Evolutionary conservation across 2,888 invertebrate species (phyloP).

Genomic region (Acrocera orbiculus): DNA sequence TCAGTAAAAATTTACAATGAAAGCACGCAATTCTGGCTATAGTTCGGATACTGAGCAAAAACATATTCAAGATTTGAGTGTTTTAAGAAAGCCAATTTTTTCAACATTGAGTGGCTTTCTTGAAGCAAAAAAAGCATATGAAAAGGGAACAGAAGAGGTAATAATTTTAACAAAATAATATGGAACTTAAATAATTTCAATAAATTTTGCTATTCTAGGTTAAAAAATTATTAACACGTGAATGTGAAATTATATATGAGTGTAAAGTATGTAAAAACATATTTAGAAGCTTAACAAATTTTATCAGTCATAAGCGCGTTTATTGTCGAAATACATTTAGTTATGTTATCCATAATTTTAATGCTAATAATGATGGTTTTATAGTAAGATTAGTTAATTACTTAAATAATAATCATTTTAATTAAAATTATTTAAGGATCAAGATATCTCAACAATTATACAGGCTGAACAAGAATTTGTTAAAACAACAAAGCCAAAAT

Average conservation of each 20-base stretch:
- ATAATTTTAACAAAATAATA: too few relatives aligned
- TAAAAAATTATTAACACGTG: conserved; percentile 52
- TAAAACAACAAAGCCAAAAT: conserved; percentile 9
- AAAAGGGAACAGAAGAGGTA: conserved; percentile 61
- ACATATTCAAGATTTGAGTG: conserved; percentile 34
- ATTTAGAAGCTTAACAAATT: conserved; percentile 73
- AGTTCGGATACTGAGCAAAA: conserved; percentile 26
- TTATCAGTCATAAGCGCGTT: conserved; percentile 72
- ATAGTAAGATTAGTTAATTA: conserved; percentile 14
- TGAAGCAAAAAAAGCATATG: conserved; percentile 52
- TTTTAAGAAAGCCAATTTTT: conserved; percentile 46
- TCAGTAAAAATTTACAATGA: conserved; percentile 14
- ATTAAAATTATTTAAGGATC: conserved; percentile 22
- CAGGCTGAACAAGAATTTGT: conserved; percentile 32
- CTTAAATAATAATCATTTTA: conserved; percentile 2
- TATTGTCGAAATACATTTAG: conserved; percentile 51
- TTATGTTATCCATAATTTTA: conserved; percentile 31
- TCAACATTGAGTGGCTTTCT: conserved; percentile 50
- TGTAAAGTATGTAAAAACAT: conserved; percentile 74
- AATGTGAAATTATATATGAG: conserved; percentile 80
- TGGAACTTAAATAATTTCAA: conserved; percentile 6
- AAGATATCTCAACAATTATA: conserved; percentile 35
- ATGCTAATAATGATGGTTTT: conserved; percentile 32
- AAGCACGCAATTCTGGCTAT: conserved; percentile 14
- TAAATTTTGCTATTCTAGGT: conserved; percentile 37